Conservation (phyloP, 2,888 invertebrate species). For the Leptopilina drosophilae region DNA sequence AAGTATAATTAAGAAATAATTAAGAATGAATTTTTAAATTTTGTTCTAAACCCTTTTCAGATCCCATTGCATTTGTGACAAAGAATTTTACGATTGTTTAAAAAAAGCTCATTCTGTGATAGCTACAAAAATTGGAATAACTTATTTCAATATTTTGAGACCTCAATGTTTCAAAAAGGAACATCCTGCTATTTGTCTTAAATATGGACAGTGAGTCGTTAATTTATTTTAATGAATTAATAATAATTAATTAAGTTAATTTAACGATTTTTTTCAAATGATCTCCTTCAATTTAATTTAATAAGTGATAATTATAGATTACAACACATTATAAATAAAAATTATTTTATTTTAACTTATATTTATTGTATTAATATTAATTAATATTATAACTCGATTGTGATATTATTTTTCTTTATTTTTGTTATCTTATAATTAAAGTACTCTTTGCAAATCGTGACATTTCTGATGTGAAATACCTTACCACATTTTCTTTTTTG, state of each 20-base stretch:
- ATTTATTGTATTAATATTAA: background rate
- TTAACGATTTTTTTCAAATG: background rate
- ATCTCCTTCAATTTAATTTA: no score
- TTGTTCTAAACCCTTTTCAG: slow-evolving; percentile 71
- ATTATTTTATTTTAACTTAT: no score
- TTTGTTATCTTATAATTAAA: background rate
- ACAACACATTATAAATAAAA: no score
- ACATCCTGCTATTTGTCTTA: slow-evolving; percentile 60
- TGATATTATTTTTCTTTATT: background rate
- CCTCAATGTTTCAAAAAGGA: slow-evolving; percentile 83
- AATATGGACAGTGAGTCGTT: slow-evolving; percentile 57
- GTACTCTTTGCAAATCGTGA: no score
- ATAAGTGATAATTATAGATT: no score
- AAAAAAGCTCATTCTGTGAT: slow-evolving; percentile 79
- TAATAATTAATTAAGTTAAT: no score
- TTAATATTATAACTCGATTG: background rate
- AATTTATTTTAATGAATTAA: background rate
- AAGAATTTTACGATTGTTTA: slow-evolving; percentile 83
- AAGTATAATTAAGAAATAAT: background rate
- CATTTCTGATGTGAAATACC: no score
- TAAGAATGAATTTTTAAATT: background rate
- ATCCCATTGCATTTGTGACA: slow-evolving; percentile 85
- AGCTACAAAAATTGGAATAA: slow-evolving; percentile 81
- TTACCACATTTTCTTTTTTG: no score
- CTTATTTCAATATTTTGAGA: slow-evolving; percentile 86